Evolutionary conservation across 1,140 invertebrate species (phyloP), one percentile per base, ranked within the genome.

Genomic region (Callitettix versicolor): DNA sequence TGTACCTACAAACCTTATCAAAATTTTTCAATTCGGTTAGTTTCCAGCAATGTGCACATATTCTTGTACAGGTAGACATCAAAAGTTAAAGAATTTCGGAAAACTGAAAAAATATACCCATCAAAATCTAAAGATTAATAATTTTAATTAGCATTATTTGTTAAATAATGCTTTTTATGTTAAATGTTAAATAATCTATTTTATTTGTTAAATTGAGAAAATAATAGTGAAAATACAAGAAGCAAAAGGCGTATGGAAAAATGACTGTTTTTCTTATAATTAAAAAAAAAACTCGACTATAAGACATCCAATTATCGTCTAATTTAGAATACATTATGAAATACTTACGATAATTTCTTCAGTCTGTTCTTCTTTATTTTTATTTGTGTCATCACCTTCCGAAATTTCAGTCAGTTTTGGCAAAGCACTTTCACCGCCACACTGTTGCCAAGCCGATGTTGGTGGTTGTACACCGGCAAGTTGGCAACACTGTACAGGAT

Each of bases 401-500:
- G 34, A 30, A 30, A 26, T 51, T 7, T 51, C 48, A 7, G n/a
- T 18, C 2, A 51, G 33, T 14, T 2, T 26, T 20, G 22, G 21
- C 14, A 30, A 7, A 20, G 30, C 36, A 34, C 18, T 38, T 20
- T 51, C 48, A 7, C 48, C 48, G 38, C 51, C 51, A 18, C 51
- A 42, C 17, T 53, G 42, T 30, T 57, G 55, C 20, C 47, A 51
- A 11, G 55, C 48, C 18, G 49, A 57, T 12, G 60, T 59, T 30
- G 81, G 82, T 11, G 80, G 75, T 53, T 78, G 77, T 18, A 85
- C 79, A 18, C 83, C 83, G 51, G 79, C 82, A 58, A 76, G 72
- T 64, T 81, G 76, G 67, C 83, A 85, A 64, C 82, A 85, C 33
- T 75, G 71, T 0, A 79, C 69, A 0, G 83, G 74, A 63, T 85